A percentile compares a stretch with the other conserved stretches of the same genome.
Conservation (phyloP, 2,888 invertebrate species). For the Nipponacmea schrenckii region DNA sequence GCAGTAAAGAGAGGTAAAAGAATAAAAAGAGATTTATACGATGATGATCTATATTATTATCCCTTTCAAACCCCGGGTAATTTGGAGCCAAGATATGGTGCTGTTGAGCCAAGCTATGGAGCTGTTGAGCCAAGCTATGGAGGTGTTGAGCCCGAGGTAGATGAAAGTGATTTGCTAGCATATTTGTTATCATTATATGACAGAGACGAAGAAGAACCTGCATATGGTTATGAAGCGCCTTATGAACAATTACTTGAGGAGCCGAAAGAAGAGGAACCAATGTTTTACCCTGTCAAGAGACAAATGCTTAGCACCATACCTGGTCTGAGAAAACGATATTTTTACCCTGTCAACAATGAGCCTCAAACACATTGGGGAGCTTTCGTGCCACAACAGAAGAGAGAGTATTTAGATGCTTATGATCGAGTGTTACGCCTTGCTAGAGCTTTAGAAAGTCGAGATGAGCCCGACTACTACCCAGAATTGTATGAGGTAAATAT, state of each 20-base stretch:
- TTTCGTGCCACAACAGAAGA: constrained; percentile 33
- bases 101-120: not conserved
- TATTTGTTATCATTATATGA: not conserved
- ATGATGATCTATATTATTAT: constrained; percentile 26
- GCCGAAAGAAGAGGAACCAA: constrained; percentile 16
- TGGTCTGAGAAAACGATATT: constrained; percentile 30
- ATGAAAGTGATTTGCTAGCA: not conserved
- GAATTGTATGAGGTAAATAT: not conserved
- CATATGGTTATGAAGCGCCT: not conserved
- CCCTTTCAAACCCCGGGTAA: not conserved
- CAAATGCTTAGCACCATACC: constrained; percentile 32
- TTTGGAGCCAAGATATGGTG: not conserved
- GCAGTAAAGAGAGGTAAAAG: constrained; percentile 24
- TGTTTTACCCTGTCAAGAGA: constrained; percentile 22
- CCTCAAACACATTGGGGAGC: constrained; percentile 39
- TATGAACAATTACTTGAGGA: not conserved
- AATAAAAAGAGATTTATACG: constrained; percentile 34
- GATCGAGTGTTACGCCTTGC: not conserved
- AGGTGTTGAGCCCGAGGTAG: not conserved
- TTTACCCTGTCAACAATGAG: constrained; percentile 36
- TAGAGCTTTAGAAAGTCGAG: not conserved
- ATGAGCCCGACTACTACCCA: not conserved
- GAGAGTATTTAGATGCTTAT: constrained; percentile 16
- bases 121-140: not conserved
- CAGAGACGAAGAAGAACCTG: not conserved